Conservation (phyloP, 2,113 vertebrate genomes). For the Pteropus alecto region DNA sequence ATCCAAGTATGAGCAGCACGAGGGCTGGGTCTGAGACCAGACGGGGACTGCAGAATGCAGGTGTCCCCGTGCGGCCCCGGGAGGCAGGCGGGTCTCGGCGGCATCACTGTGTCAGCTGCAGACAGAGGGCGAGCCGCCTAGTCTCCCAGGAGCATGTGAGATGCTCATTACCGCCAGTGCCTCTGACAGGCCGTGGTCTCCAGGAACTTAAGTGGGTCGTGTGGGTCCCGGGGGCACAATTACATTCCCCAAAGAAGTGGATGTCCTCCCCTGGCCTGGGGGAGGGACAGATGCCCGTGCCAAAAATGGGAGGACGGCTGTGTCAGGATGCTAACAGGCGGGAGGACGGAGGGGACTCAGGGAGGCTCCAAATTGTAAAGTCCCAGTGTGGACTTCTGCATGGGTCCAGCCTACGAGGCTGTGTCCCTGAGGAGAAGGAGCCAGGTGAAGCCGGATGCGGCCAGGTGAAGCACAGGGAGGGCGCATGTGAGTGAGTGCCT, state of each 20-base stretch:
- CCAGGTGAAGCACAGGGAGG: too few species aligned
- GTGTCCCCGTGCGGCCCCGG: too few species aligned
- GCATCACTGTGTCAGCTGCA: too few species aligned
- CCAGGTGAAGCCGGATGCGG: background rate
- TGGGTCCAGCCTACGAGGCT: background rate
- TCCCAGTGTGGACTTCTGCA: background rate
- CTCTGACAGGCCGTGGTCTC: background rate
- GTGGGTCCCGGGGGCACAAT: constrained; percentile 1
- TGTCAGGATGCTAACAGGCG: background rate
- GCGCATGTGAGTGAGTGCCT: background rate
- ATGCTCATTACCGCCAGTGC: background rate
- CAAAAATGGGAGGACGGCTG: background rate
- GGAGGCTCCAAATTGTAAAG: background rate
- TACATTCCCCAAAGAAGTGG: background rate
- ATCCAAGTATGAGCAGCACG: too few species aligned
- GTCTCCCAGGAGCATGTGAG: background rate
- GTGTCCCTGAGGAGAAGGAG: background rate
- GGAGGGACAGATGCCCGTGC: background rate
- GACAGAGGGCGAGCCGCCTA: too few species aligned
- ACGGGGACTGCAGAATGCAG: too few species aligned
- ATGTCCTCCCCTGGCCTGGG: background rate
- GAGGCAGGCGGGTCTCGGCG: too few species aligned
- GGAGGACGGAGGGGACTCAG: background rate
- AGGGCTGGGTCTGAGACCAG: too few species aligned
- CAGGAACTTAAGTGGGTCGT: background rate